Conservation (phyloP, 2,888 invertebrate species). For the Scaptomyza cyrtandrae region DNA sequence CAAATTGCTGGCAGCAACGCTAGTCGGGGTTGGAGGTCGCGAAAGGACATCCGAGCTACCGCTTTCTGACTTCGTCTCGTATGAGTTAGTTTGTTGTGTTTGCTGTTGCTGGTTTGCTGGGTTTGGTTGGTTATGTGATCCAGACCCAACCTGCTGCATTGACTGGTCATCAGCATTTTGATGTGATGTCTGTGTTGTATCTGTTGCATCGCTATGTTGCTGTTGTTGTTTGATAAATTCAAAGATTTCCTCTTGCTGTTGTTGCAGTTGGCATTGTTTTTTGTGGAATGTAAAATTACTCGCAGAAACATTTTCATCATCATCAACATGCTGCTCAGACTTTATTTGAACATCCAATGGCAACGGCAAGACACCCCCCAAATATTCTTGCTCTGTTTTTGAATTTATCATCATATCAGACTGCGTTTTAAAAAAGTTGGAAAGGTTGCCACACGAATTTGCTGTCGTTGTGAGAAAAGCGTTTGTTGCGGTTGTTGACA, state of each 20-base stretch:
- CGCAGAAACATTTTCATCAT: slow-evolving; percentile 48
- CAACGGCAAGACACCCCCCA: slow-evolving; percentile 28
- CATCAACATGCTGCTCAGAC: slow-evolving; percentile 57
- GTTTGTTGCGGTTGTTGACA: background rate
- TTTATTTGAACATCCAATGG: slow-evolving; percentile 74
- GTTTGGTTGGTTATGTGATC: slow-evolving; percentile 38
- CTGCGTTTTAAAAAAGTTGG: slow-evolving; percentile 58
- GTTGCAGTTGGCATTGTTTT: slow-evolving; percentile 37
- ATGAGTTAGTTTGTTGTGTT: slow-evolving; percentile 86
- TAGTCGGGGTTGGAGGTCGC: slow-evolving; percentile 84
- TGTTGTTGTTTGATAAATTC: slow-evolving; percentile 21
- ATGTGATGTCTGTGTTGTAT: slow-evolving; percentile 20
- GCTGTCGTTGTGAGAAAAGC: slow-evolving; percentile 50
- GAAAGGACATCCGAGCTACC: slow-evolving; percentile 84
- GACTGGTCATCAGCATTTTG: slow-evolving; percentile 43
- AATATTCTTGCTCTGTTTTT: slow-evolving; percentile 38
- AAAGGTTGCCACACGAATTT: slow-evolving; percentile 55
- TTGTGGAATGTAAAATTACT: slow-evolving; percentile 43
- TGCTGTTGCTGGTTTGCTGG: slow-evolving; percentile 72
- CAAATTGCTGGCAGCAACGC: slow-evolving; percentile 66
- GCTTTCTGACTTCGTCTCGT: slow-evolving; percentile 84
- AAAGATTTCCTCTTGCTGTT: slow-evolving; percentile 31
- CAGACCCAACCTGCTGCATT: slow-evolving; percentile 15
- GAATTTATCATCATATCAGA: slow-evolving; percentile 34
- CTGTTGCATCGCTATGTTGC: slow-evolving; percentile 27